These are phyloP conservation scores for Copidosoma aretas DNA, from an alignment of 2,888 invertebrate genomes.

Conservation along the genomic window DNA sequence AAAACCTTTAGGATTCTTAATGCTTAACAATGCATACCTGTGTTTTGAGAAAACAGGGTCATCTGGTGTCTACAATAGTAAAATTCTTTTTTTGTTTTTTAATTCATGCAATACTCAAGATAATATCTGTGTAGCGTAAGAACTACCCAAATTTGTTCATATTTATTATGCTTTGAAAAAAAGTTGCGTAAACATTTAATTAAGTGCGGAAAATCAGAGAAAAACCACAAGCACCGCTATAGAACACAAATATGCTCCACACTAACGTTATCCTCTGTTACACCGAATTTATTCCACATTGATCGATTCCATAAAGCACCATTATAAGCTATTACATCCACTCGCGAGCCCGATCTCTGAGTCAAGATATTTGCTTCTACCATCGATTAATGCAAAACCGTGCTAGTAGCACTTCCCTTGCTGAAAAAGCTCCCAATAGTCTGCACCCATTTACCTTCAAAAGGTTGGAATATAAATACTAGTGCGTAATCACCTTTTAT, in stretches of 20 bases:
- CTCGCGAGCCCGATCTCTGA: slow-evolving; percentile 42
- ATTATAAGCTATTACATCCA: slow-evolving; percentile 44
- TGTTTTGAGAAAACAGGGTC: neutral
- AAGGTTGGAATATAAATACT: slow-evolving; percentile 48
- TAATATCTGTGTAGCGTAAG: neutral
- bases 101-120: neutral
- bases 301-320: slow-evolving; percentile 44
- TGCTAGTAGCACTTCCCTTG: slow-evolving; percentile 44
- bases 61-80: slow-evolving; percentile 7
- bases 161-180: neutral
- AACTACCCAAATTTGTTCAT: neutral
- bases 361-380: slow-evolving; percentile 45
- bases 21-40: neutral
- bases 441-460: slow-evolving; percentile 45
- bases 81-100: neutral
- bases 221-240: slow-evolving; percentile 27
- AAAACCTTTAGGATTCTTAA: neutral
- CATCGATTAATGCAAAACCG: slow-evolving; percentile 44
- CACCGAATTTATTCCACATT: slow-evolving; percentile 27
- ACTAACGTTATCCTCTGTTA: slow-evolving; percentile 15
- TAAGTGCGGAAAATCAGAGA: slow-evolving; percentile 32
- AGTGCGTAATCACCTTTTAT: slow-evolving; percentile 47
- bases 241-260: slow-evolving; percentile 17
- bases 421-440: slow-evolving; percentile 46
- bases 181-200: slow-evolving; percentile 27